Percentiles rank a stretch among this genome's conserved stretches.
These are phyloP conservation scores for Camponotus vicinus DNA, from an alignment of 1,140 invertebrate species.

Conservation along the genomic window DNA sequence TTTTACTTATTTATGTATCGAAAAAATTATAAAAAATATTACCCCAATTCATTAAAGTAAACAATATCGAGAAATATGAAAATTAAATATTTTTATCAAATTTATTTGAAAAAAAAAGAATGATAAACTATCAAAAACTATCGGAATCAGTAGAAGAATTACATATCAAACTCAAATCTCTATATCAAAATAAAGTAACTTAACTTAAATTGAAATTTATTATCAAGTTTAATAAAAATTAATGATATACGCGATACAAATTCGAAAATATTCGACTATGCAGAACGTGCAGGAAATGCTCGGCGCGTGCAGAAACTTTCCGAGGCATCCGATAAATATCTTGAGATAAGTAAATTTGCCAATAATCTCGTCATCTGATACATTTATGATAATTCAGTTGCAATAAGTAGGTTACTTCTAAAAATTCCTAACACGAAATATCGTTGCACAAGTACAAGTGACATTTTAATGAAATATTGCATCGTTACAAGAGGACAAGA, in stretches of 20 bases:
- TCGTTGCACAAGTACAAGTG: slow-evolving; percentile 3
- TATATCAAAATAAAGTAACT: not conserved
- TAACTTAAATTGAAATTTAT: not conserved
- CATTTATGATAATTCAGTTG: not conserved
- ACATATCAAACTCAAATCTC: not conserved
- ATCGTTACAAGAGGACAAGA: slow-evolving; percentile 5
- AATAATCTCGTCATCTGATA: slow-evolving; percentile 46
- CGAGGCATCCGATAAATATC: slow-evolving; percentile 44
- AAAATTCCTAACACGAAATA: not conserved
- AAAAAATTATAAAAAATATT: slow-evolving; percentile 3
- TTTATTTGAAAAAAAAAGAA: not conserved
- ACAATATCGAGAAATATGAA: not conserved
- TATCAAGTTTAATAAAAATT: not conserved
- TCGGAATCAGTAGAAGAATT: not conserved
- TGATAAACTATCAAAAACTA: not conserved
- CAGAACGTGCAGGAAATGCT: slow-evolving; percentile 23
- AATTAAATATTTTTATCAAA: slow-evolving; percentile 5
- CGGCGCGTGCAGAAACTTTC: slow-evolving; percentile 36
- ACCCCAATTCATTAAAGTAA: not conserved
- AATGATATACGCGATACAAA: not conserved
- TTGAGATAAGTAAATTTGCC: slow-evolving; percentile 11
- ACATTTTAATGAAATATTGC: slow-evolving; percentile 16
- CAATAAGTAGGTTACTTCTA: slow-evolving; percentile 5
- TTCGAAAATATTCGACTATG: slow-evolving; percentile 17
- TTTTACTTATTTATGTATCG: slow-evolving; percentile 1